A percentile compares a stretch with the other conserved stretches of the same genome.
These are phyloP conservation scores for Budorcas taxicolor DNA, from an alignment of 2,113 vertebrate genomes.

Conservation along the genomic window DNA sequence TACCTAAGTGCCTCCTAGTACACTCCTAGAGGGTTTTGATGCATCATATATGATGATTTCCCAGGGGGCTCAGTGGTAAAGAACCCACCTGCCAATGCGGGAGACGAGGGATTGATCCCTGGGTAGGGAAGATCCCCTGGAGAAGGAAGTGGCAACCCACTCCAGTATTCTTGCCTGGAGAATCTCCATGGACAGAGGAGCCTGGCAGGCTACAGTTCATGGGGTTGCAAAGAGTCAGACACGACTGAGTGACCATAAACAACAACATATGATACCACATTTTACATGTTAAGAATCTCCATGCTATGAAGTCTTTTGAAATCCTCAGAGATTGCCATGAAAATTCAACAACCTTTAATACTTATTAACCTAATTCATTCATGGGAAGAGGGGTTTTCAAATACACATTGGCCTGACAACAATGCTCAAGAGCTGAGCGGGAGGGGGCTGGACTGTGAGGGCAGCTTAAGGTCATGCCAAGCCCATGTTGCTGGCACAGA, in stretches of 20 bases:
- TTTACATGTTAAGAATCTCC: constrained; percentile 10
- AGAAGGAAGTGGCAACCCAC: background rate
- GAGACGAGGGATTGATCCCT: background rate
- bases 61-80: background rate
- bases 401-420: background rate
- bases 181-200: background rate
- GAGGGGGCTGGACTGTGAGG: background rate
- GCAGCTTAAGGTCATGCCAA: constrained; percentile 23
- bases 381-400: background rate
- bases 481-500: background rate
- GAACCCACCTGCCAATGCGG: background rate
- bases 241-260: background rate
- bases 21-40: background rate
- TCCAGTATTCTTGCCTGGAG: background rate
- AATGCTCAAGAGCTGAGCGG: background rate
- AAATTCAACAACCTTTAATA: background rate
- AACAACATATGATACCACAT: background rate
- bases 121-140: background rate
- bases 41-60: background rate
- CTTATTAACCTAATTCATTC: background rate
- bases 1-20: background rate
- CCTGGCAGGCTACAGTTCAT: background rate
- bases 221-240: background rate
- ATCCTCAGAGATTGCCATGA: background rate
- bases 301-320: background rate